Base-by-base conservation (phyloP, 2,797 vertebrate species). In the Rhinoraja longicauda region DNA sequence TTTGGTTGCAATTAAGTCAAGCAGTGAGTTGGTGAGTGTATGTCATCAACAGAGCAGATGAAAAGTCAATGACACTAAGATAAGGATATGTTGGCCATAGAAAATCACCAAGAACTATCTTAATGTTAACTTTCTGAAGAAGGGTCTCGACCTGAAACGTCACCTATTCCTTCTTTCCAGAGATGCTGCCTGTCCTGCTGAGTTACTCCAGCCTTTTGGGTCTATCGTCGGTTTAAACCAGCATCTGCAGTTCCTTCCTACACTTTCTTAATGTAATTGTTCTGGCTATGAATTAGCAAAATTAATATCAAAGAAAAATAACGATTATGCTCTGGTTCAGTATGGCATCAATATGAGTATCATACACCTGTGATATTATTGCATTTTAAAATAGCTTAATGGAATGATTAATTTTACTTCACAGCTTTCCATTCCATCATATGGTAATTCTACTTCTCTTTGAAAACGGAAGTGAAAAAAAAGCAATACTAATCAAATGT, bases 1-100 rank as follows among this genome's bases (percentile, higher is more conserved):
- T 98, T 97, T 96, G 96, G 95, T 94, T 94, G 95, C 96, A 97
- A 97, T 98, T 97, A 97, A 96, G 96, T 95, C 94, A 59, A 95
- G 93, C 94, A 96, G 95, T 96, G 96, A 95, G 96, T 95, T 96
- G 94, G 4, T 93, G 94, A 96, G 95, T 94, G 96, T 96, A 97
- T 96, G 93, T 94, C 95, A 94, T 96, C 95, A 95, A 96, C 97
- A 95, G 95, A 96, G 81, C 93, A 94, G 95, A 93, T 93, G 94
- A 92, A 84, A 94, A 94, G 94, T 95, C 95, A 92, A 94, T 95
- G 94, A 95, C 94, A 93, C 93, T 93, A 93, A 93, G 94, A 94
- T 94, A 94, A 94, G 95, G 93, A 93, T 94, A 93, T 93, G 93
- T 93, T 93, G 59, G 93, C 94, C 93, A 93, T 93, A 94, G 95